Conservation (phyloP, 2,797 vertebrate genomes). For the Microchirus variegatus region DNA sequence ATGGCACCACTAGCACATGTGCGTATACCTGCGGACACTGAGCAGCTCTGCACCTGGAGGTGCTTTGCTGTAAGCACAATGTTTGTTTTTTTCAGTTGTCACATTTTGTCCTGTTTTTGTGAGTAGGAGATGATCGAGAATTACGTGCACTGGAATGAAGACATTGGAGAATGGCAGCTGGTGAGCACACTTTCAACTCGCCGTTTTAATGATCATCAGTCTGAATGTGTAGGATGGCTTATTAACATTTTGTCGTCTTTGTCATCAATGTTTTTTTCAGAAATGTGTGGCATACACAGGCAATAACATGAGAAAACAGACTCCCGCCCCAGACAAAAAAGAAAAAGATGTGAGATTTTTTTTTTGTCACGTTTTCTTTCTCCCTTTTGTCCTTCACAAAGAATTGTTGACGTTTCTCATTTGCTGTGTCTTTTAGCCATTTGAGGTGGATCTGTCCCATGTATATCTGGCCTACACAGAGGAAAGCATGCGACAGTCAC, state of each 20-base stretch:
- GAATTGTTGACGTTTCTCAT: constrained; percentile 1
- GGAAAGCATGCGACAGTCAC: constrained; percentile 95
- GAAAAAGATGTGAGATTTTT: constrained; percentile 94
- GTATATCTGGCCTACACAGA: constrained; percentile 97
- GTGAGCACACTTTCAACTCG: constrained; percentile 75
- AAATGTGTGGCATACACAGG: constrained; percentile 99
- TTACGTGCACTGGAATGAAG: constrained; percentile 99
- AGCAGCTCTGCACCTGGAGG: neutral
- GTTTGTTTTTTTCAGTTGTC: neutral
- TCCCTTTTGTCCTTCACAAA: neutral
- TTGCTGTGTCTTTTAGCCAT: constrained; percentile 82
- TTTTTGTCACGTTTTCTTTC: constrained; percentile 4
- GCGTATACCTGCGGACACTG: neutral
- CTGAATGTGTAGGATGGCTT: neutral
- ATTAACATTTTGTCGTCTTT: neutral
- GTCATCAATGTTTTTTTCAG: constrained; percentile 72
- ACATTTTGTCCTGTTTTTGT: constrained; percentile 32
- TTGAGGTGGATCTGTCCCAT: constrained; percentile 96
- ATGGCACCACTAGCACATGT: neutral
- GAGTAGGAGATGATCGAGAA: constrained; percentile 98
- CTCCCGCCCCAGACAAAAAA: constrained; percentile 94
- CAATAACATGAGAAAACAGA: constrained; percentile 99
- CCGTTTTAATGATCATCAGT: neutral
- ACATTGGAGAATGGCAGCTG: constrained; percentile 98
- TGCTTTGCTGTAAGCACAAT: neutral